These are phyloP conservation scores for Myotis davidii DNA, from an alignment of 2,113 vertebrate genomes.

Conservation along the genomic window DNA sequence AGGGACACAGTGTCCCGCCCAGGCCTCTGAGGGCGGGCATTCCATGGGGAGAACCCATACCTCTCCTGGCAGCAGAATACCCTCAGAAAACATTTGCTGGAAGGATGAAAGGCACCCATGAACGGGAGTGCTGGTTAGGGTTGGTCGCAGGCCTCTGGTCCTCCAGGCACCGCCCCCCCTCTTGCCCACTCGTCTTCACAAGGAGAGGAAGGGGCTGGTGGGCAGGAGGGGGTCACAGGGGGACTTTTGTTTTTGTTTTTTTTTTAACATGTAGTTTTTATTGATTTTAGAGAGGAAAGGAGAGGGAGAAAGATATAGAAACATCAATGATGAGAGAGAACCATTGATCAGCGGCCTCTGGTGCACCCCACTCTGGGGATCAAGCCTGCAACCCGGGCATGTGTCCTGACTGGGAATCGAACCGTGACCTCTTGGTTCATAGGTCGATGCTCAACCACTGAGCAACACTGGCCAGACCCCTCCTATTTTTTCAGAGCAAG, in stretches of 20 bases:
- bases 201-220: not conserved
- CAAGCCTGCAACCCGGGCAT: too few species aligned
- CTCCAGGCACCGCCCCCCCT: not conserved
- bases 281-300: too few species aligned
- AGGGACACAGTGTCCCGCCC: not conserved
- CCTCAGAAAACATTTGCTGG: not conserved
- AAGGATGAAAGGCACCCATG: not conserved
- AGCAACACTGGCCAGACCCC: too few species aligned
- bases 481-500: not conserved
- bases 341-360: too few species aligned
- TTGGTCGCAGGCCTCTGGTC: not conserved
- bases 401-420: too few species aligned
- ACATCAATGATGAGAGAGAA: too few species aligned
- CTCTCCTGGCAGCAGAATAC: not conserved
- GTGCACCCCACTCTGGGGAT: too few species aligned
- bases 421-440: too few species aligned
- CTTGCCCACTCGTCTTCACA: not conserved
- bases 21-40: not conserved
- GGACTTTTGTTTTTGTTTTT: too few species aligned
- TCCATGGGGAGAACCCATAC: not conserved
- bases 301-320: too few species aligned
- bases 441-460: too few species aligned
- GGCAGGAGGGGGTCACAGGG: not conserved
- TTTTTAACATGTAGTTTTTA: too few species aligned
- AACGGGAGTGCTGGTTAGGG: not conserved